A percentile compares a stretch with the other conserved stretches of the same genome.
These are phyloP conservation scores for Eurystomus glaucurus DNA, from an alignment of 2,797 vertebrate genomes.

Conservation along the genomic window DNA sequence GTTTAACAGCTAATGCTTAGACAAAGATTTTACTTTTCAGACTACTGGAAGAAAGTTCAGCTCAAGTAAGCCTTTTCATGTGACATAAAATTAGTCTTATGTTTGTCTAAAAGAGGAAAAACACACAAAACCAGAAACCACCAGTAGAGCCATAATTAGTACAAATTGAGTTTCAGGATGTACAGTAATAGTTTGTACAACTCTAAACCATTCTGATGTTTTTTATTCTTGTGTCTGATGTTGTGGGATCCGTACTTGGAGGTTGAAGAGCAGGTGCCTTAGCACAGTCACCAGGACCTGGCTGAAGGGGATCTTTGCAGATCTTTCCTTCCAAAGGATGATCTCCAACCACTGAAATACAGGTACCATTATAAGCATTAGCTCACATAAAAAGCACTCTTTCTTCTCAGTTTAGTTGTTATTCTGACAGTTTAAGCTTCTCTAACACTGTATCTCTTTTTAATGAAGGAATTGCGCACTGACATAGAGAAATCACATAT, in stretches of 20 bases:
- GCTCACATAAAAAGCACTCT: background rate
- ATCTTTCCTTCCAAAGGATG: constrained; percentile 50
- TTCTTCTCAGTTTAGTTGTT: background rate
- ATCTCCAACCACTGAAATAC: constrained; percentile 33
- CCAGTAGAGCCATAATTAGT: background rate
- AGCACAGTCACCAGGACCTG: background rate
- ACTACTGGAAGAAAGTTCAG: background rate
- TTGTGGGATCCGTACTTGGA: background rate
- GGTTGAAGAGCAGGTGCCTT: background rate
- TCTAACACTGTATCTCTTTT: constrained; percentile 18
- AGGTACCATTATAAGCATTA: background rate
- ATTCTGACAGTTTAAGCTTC: constrained; percentile 40
- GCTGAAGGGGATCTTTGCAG: background rate
- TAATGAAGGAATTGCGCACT: constrained; percentile 43
- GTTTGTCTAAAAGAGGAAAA: background rate
- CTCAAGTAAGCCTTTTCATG: background rate
- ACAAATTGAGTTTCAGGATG: background rate
- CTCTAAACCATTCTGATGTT: background rate
- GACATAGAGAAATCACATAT: background rate
- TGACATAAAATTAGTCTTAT: background rate
- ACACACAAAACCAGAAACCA: background rate
- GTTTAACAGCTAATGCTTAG: background rate
- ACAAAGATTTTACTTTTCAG: background rate
- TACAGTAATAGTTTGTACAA: background rate
- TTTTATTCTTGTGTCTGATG: background rate